Evolutionary conservation across 2,888 invertebrate genomes (phyloP).

Genomic region (Lasioglossum villosulum): DNA sequence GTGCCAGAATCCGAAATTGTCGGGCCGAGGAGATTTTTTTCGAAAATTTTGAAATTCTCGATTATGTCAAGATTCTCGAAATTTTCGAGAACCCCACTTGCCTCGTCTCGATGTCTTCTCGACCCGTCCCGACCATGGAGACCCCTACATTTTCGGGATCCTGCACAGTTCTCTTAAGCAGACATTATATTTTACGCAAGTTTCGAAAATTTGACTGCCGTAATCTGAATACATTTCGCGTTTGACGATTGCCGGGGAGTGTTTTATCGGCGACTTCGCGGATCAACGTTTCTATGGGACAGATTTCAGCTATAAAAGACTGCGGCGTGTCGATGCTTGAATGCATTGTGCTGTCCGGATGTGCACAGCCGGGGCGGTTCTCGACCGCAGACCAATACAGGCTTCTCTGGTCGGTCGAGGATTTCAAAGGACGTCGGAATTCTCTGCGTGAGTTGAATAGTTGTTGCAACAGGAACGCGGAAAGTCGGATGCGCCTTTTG

Average conservation of each 20-base stretch:
- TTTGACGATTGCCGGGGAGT: background rate
- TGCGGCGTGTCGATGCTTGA: conserved; percentile 37
- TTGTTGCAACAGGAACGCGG: conserved; percentile 46
- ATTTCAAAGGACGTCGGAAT: conserved; percentile 56
- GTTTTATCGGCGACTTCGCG: background rate
- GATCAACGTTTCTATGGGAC: background rate
- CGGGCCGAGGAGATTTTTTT: no score
- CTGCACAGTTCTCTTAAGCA: background rate
- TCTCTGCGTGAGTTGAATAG: conserved; percentile 54
- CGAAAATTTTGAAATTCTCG: no score
- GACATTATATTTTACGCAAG: background rate
- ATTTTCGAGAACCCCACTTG: no score
- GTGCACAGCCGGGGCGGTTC: conserved; percentile 30
- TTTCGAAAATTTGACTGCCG: background rate
- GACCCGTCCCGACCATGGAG: no score
- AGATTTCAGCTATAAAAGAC: background rate
- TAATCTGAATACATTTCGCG: background rate
- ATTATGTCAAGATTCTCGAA: no score
- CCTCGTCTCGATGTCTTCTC: no score
- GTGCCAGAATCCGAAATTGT: no score
- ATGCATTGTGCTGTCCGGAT: conserved; percentile 33
- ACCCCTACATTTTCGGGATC: no score
- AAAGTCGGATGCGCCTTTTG: conserved; percentile 48
- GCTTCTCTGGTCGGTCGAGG: conserved; percentile 32
- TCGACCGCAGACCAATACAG: conserved; percentile 44